These are phyloP conservation scores for Brachypodius melanocephalos DNA, from an alignment of 2,113 vertebrate genomes.

Conservation along the genomic window DNA sequence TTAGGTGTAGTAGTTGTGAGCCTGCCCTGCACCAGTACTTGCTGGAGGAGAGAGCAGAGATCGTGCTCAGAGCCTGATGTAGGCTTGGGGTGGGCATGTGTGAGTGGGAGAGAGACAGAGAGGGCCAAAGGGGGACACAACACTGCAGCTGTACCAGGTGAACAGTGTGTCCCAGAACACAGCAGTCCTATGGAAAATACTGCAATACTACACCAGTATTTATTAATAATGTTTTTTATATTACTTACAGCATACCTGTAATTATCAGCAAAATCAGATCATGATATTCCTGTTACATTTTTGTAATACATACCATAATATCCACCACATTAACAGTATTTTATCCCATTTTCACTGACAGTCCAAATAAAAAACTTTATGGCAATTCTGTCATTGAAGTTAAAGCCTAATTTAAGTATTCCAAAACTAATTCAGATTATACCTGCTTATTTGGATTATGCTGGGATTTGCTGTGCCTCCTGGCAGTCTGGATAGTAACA, in stretches of 20 bases:
- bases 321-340: neutral
- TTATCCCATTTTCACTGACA: neutral
- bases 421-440: neutral
- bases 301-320: neutral
- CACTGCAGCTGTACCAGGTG: neutral
- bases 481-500: neutral
- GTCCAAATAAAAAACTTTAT: neutral
- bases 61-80: neutral
- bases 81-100: neutral
- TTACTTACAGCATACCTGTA: neutral
- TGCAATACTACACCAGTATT: neutral
- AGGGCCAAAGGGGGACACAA: neutral
- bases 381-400: neutral
- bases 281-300: neutral
- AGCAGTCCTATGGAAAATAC: neutral
- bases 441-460: neutral
- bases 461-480: neutral
- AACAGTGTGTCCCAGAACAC: neutral
- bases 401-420: neutral
- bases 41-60: neutral
- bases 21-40: neutral
- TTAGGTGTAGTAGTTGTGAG: neutral
- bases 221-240: neutral
- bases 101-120: neutral
- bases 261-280: neutral